Percentiles rank a stretch among this genome's conserved stretches.
These are phyloP conservation scores for Cephus runcator DNA, from an alignment of 2,888 invertebrate genomes.

Conservation along the genomic window DNA sequence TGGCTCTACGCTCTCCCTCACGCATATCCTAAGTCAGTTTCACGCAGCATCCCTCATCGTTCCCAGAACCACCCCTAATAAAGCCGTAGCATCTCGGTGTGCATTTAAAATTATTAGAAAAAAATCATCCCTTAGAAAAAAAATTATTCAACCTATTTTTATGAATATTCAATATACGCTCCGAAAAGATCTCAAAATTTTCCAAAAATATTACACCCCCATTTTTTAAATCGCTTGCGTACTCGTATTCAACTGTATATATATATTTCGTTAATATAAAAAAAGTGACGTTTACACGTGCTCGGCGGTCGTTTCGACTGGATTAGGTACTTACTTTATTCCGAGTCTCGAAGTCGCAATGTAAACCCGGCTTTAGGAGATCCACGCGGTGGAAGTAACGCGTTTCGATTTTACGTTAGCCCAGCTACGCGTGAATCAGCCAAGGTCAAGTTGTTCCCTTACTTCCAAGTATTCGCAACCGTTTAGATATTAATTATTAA, in stretches of 20 bases:
- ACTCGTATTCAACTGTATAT: not conserved
- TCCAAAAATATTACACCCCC: not conserved
- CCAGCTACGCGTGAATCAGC: slow-evolving; percentile 66
- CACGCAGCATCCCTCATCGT: slow-evolving; percentile 10
- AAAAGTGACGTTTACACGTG: slow-evolving; percentile 9
- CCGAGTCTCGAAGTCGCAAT: slow-evolving; percentile 34
- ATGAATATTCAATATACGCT: slow-evolving; percentile 7
- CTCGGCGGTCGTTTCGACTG: not conserved
- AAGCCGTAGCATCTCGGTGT: not conserved
- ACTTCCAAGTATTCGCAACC: slow-evolving; percentile 44
- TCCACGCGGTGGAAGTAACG: slow-evolving; percentile 65
- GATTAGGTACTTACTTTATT: slow-evolving; percentile 5
- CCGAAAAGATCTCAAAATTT: not conserved
- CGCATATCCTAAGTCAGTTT: slow-evolving; percentile 22
- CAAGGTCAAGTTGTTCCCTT: slow-evolving; percentile 65
- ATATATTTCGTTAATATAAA: slow-evolving; percentile 9
- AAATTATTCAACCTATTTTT: not conserved
- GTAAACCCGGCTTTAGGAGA: slow-evolving; percentile 63
- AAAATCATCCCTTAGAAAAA: not conserved
- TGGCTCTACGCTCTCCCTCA: slow-evolving; percentile 31
- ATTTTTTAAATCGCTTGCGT: not conserved
- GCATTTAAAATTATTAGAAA: not conserved
- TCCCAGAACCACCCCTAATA: not conserved
- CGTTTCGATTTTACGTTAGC: slow-evolving; percentile 66
- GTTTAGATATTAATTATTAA: not conserved